Evolutionary conservation across 53 echinoderm and acorn worm genomes (phyloP).

Genomic region (Echinarachnius parma): DNA sequence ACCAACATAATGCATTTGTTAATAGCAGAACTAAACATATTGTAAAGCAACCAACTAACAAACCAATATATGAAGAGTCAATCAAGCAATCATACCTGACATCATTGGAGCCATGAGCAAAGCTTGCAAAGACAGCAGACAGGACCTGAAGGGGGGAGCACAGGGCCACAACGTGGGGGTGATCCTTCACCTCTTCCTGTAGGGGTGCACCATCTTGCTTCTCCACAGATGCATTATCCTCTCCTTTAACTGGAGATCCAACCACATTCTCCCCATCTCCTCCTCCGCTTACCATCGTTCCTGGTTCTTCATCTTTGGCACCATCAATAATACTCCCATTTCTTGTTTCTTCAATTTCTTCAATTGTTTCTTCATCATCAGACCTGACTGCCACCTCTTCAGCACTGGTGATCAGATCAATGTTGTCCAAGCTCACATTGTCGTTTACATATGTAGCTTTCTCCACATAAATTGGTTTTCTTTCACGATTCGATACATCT

Average conservation of each 20-base stretch:
- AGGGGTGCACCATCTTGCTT: background rate
- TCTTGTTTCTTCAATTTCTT: background rate
- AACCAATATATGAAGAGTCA: too few species aligned
- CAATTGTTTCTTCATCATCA: background rate
- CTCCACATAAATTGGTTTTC: too few species aligned
- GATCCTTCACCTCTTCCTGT: constrained; percentile 34
- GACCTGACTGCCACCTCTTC: background rate
- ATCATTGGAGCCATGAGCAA: constrained; percentile 87
- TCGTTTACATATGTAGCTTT: too few species aligned
- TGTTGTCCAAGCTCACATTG: too few species aligned
- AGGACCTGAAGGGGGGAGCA: constrained; percentile 65
- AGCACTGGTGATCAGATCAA: too few species aligned
- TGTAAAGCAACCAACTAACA: too few species aligned
- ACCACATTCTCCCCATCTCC: background rate
- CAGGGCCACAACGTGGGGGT: constrained; percentile 46
- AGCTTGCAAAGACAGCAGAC: constrained; percentile 67
- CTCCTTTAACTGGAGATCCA: background rate
- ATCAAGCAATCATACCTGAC: constrained; percentile 81
- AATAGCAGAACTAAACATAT: too few species aligned
- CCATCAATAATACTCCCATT: background rate
- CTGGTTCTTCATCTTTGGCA: background rate
- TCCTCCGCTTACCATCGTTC: too few species aligned
- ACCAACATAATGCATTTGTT: too few species aligned
- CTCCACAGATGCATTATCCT: background rate
- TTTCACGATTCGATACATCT: too few species aligned